Evolutionary conservation across 2,888 invertebrate genomes (phyloP).

Genomic region (Apodemia mormo): DNA sequence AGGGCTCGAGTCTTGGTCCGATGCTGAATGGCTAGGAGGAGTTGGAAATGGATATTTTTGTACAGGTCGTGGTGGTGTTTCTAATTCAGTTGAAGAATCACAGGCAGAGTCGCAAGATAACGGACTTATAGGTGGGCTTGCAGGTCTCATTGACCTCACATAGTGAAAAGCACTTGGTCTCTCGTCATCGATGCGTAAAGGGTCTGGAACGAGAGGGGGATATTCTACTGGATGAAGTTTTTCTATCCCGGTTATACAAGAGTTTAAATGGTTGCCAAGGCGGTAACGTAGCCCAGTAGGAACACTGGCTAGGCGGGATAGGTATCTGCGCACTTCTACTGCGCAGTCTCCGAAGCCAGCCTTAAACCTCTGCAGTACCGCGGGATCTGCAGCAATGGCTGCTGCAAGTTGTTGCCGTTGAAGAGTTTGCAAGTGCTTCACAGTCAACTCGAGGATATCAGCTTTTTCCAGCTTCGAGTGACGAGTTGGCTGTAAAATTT

Average conservation of each 20-base stretch:
- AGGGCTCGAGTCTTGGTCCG: conserved; percentile 77
- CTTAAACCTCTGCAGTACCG: conserved; percentile 91
- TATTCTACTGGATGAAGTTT: conserved; percentile 57
- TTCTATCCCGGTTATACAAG: conserved; percentile 83
- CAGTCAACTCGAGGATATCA: conserved; percentile 97
- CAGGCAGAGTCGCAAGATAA: conserved; percentile 86
- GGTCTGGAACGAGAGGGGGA: conserved; percentile 83
- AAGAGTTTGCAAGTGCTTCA: conserved; percentile 93
- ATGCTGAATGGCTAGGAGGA: conserved; percentile 82
- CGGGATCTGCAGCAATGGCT: conserved; percentile 91
- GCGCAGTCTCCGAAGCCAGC: conserved; percentile 95
- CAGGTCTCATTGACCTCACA: conserved; percentile 65
- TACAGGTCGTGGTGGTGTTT: conserved; percentile 75
- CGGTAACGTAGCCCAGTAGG: conserved; percentile 81
- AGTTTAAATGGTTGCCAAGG: conserved; percentile 84
- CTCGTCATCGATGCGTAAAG: conserved; percentile 66
- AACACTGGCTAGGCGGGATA: conserved; percentile 84
- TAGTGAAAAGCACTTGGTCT: conserved; percentile 72
- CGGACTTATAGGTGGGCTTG: conserved; percentile 88
- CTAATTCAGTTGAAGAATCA: conserved; percentile 80
- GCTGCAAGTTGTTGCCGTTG: conserved; percentile 93
- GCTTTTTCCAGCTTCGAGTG: conserved; percentile 98
- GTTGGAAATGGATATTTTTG: conserved; percentile 77
- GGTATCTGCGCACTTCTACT: conserved; percentile 89
- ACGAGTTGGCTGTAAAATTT: conserved; percentile 89